Evolutionary conservation across 2,113 vertebrate species (phyloP), one percentile per base, ranked within the genome.

Genomic region (Cyanocitta stelleri): DNA sequence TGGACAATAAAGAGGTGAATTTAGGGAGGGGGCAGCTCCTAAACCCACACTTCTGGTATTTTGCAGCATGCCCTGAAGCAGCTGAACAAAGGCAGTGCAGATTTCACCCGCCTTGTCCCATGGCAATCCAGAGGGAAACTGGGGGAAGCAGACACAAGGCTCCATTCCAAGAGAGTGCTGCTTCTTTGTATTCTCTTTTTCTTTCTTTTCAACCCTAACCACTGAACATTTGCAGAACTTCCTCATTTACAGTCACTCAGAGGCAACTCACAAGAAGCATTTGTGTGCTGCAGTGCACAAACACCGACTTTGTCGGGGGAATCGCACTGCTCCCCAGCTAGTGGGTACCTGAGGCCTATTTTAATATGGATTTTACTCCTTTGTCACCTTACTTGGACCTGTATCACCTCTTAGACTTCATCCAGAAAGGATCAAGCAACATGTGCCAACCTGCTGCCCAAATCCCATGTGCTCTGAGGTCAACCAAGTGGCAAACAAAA

Each of bases 71-170:
- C 12, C 20, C 15, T 46, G 17, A 35, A 22, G 4, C 33, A 88
- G 16, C 26, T 35, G 22, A 67, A 37, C 7, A 33, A 41, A 80
- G 24, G n/a, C 39, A 79, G 13, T 4, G 8, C 21, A 49, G 77
- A 46, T 37, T 74, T 35, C 59, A 61, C 8, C 18, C 27, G 30
- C 27, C 4, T 14, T 69, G 21, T 33, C 35, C 55, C n/a, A n/a
- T 1, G 4, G 0, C 55, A 85, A 1, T 33, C 10, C 2, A 0
- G 18, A 86, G 33, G 22, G 22, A 54, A 87, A 27, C 7, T 0
- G 0, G 35, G 29, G 24, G 26, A 32, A 83, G 13, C 11, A 46
- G 13, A 35, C 7, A 20, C 16, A 64, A 66, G 52, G 41, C 22
- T 32, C 21, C 13, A 11, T 35, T 51, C 1, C 4, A 22, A 14